Evolutionary conservation across 2,797 vertebrate species (phyloP).

Genomic region (Linurgus olivaceus): DNA sequence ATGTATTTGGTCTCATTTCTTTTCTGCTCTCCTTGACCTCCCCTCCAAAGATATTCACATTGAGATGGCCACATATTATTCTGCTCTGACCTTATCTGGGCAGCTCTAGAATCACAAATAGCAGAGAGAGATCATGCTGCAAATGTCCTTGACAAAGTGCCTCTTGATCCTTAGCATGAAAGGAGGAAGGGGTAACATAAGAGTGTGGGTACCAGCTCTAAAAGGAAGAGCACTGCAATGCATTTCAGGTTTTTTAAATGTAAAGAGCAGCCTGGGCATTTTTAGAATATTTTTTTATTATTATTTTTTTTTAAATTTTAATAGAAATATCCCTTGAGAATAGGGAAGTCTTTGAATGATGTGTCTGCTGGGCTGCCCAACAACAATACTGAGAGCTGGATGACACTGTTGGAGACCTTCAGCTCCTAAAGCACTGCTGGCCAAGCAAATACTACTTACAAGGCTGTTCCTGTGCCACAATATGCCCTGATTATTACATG

Average conservation of each 20-base stretch:
- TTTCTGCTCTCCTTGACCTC: not conserved
- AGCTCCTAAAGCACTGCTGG: not conserved
- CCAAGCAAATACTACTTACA: not conserved
- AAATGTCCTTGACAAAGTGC: not conserved
- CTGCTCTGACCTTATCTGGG: not conserved
- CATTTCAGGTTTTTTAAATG: not conserved
- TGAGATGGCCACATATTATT: not conserved
- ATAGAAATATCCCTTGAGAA: not conserved
- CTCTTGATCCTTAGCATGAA: not conserved
- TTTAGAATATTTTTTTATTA: not conserved
- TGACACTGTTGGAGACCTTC: not conserved
- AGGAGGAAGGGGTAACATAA: not conserved
- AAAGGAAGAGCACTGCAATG: not conserved
- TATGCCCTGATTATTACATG: not conserved
- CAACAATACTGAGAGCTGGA: not conserved
- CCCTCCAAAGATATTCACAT: not conserved
- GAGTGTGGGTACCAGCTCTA: not conserved
- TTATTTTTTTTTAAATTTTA: not conserved
- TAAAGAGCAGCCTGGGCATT: not conserved
- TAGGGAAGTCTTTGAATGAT: not conserved
- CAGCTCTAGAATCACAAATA: not conserved
- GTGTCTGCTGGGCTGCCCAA: not conserved
- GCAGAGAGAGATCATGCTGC: accelerated
- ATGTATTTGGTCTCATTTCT: not conserved
- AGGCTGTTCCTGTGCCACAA: not conserved